Base-by-base conservation (phyloP, 1,140 invertebrate species). In the Drosophila lacteicornis region DNA sequence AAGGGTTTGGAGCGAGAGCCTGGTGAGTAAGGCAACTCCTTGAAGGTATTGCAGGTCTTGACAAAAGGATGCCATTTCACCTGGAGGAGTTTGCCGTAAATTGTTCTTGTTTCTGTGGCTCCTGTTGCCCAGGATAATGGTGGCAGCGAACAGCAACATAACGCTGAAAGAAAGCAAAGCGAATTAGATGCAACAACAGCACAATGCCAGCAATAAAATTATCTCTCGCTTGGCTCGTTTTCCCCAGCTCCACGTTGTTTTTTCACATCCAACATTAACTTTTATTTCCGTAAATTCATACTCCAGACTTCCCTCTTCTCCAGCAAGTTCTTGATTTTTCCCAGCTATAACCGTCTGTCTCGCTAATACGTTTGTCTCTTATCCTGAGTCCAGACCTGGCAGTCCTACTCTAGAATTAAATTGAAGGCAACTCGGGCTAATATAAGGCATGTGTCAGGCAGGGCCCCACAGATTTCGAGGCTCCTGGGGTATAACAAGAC, bases 11-110 rank as follows among this genome's bases (percentile, higher is more conserved):
- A 11, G 33, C 3, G n/a, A 30, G 8, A 12, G 49, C 13, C 17
- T 15, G 51, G 43, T n/a, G 22, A 27, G 22, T 25, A 42, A 42
- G 15, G 57, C 30, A 19, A 22, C 46, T 45, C 36, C 42, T 68
- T 47, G 65, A 84, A 84, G 81, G 62, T 57, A 58, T 56, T 79
- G 79, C 68, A 68, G 73, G 82, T 75, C 82, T 75, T 85, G 82
- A 86, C 79, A 85, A 85, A 86, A 87, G 83, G 83, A 82, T 82
- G 83, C 79, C 82, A 82, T 82, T 86, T 82, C 75, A 82, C 83
- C 75, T 87, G 82, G 62, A 87, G 75, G 59, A 82, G 75, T 71
- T 82, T 76, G 55, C 66, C 79, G 82, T 86, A 86, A 86, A 86
- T 87, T 80, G 63, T 62, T 83, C 65, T 76, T 86, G 82, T 81